Base-by-base conservation (phyloP, 1,140 invertebrate species). In the Drosophila biarmipes region DNA sequence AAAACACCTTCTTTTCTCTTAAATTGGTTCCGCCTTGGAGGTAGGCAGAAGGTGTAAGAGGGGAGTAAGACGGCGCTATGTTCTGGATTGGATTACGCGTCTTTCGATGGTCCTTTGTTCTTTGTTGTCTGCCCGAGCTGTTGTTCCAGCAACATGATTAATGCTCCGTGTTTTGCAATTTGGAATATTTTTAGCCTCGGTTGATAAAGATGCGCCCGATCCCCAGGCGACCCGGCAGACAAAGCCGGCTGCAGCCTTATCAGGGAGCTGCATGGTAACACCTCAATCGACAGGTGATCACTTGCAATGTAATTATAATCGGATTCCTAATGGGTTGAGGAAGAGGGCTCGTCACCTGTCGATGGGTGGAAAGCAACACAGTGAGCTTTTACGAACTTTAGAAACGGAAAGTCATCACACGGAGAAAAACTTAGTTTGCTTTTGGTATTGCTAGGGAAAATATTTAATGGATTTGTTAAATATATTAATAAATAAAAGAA, bases 201-300 rank as follows among this genome's bases (percentile, higher is more conserved):
- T 31, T 73, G 71, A 73, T 73, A 73, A 73, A 31, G 43, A 48
- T 73, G 64, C 54, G 53, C 34, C 55, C 15, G 59, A 29, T 27
- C 45, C 34, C n/a, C 19, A 15, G 24, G 6, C 10, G 63, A 48
- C 49, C 42, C 10, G n/a, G n/a, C n/a, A 34, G 68, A 68, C 43
- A 49, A 62, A 53, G 49, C 34, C 21, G 14, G 19, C 27, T 69
- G 48, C 51, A 73, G 19, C 35, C 48, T 46, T 73, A 73, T 72
- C 48, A 49, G 45, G 42, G 6, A 14, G 6, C 42, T 46, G 63
- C 66, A 34, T 68, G 29, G 64, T 45, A 69, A 69, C 64, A 54
- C 40, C 40, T 53, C 5, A 56, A 55, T 19, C 21, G n/a, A 19
- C 49, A 69, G 66, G 64, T 68, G 51, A 8, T 66, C 17, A 12